Base-by-base conservation (phyloP, 2,888 invertebrate species). In the Aspidiotus rigidus region DNA sequence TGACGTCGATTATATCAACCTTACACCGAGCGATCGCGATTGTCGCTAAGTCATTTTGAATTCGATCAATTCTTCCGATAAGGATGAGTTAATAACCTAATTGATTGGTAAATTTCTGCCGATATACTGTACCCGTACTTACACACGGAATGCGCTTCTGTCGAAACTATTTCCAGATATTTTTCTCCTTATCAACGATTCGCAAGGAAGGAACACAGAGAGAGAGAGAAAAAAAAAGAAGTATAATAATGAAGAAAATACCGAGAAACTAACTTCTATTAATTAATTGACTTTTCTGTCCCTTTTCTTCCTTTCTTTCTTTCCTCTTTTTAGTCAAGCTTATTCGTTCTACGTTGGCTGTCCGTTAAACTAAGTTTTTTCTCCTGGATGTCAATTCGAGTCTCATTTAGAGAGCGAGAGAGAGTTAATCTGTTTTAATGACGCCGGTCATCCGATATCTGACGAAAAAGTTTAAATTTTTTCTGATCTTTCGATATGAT, bases 31-130 rank as follows among this genome's bases (percentile, higher is more conserved):
- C 28, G 28, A 28, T 28, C 59, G 39, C 57, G 66, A 66, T 66
- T 66, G 64, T 64, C 64, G 66, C 66, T 56, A 66, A 66, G 66
- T 66, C 66, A 66, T 66, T 66, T 60, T 66, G 59, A 66, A 66
- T 66, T 66, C 66, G 66, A 66, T 56, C 57, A 59, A 59, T 56
- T 64, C 66, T 49, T 66, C 28, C 66, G 66, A 66, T 44, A 66
- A 66, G 66, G 66, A 66, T 66, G 66, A 66, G 66, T 66, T 66
- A 66, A 66, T 66, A 66, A 66, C 66, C 66, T 66, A 66, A 66
- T 66, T 66, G 66, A 66, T 66, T 66, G 56, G 59, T 66, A 66
- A 66, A 66, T 66, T 66, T 66, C 57, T 56, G 28, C 28, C 28
- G 28, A 28, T 28, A 28, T 28, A 28, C 28, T 28, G 28, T 28